Percentiles rank a stretch among this genome's conserved stretches.
Conservation (phyloP, 2,113 vertebrate genomes). For the Tupaia tana region DNA sequence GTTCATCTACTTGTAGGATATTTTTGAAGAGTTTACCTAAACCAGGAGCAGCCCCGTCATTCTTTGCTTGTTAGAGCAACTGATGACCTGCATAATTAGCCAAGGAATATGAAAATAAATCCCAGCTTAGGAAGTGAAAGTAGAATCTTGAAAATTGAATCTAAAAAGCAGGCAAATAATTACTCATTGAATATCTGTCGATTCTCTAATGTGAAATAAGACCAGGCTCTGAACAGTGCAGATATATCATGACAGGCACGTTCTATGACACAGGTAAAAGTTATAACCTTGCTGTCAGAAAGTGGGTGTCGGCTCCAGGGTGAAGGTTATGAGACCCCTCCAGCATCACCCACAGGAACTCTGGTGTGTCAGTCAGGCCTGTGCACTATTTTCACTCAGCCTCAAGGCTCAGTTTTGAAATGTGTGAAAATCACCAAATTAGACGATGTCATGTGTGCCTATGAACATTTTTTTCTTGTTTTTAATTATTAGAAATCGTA, state of each 20-base stretch:
- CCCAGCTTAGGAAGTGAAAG: constrained; percentile 24
- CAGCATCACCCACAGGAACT: constrained; percentile 35
- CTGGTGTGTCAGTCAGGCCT: constrained; percentile 55
- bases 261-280: neutral
- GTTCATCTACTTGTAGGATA: neutral
- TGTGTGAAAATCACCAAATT: constrained; percentile 73
- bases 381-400: constrained; percentile 44
- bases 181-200: constrained; percentile 41
- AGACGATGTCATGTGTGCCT: constrained; percentile 53
- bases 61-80: constrained; percentile 55
- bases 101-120: neutral
- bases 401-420: constrained; percentile 74
- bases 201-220: constrained; percentile 21
- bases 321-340: constrained; percentile 43
- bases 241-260: neutral
- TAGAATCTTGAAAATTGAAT: constrained; percentile 33
- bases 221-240: neutral
- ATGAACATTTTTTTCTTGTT: constrained; percentile 57
- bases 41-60: constrained; percentile 10
- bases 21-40: constrained; percentile 22
- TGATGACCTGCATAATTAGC: constrained; percentile 65
- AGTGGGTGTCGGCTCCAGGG: neutral
- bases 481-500: constrained; percentile 75
- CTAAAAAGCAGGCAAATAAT: neutral
- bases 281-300: constrained; percentile 12